Conservation (phyloP, 2,797 vertebrate species). For the Helarctos malayanus region DNA sequence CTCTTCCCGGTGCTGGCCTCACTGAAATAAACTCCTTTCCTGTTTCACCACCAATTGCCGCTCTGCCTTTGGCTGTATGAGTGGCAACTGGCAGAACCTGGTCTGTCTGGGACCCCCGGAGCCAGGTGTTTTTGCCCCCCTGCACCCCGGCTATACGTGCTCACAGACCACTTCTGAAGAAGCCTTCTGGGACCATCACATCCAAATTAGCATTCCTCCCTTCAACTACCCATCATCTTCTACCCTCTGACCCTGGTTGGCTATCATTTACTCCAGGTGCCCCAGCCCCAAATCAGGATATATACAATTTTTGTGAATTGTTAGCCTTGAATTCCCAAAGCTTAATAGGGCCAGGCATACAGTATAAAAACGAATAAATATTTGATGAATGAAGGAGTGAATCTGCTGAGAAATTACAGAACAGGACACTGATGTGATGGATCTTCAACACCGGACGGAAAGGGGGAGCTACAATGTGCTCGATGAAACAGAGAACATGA, state of each 20-base stretch:
- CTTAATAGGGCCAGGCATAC: not conserved
- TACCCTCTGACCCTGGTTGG: not conserved
- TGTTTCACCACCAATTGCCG: not conserved
- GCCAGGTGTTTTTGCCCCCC: not conserved
- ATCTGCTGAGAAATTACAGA: not conserved
- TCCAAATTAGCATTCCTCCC: not conserved
- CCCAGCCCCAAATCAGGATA: not conserved
- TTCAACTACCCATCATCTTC: not conserved
- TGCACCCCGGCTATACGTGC: not conserved
- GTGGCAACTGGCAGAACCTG: not conserved
- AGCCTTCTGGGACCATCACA: not conserved
- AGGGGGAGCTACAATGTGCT: too few species aligned
- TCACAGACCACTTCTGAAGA: not conserved
- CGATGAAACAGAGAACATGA: not conserved
- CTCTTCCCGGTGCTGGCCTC: not conserved
- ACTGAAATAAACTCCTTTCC: not conserved
- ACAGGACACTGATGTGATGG: not conserved
- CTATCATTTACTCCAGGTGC: not conserved
- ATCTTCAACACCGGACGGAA: not conserved
- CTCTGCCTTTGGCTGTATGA: not conserved
- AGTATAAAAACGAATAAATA: not conserved
- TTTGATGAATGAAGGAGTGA: not conserved
- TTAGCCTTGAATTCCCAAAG: not conserved
- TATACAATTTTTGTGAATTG: not conserved
- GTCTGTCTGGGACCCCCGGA: not conserved